Conservation (phyloP, 2,888 invertebrate species). For the Tiphia femorata region DNA sequence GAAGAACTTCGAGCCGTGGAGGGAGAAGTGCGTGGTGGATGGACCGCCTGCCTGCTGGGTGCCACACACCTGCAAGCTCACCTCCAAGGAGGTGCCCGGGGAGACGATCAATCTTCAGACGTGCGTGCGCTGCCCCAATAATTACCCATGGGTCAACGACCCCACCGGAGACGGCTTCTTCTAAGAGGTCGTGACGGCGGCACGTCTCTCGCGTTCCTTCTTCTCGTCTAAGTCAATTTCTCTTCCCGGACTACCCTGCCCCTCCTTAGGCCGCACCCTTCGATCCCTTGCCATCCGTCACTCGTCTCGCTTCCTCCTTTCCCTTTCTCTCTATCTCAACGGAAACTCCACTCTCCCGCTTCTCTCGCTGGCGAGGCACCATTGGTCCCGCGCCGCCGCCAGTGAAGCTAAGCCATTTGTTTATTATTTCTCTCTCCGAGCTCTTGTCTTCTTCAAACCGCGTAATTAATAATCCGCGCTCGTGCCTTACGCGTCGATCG, state of each 20-base stretch:
- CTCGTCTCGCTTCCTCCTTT: background rate
- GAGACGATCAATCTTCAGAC: slow-evolving; percentile 95
- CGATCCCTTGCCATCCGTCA: background rate
- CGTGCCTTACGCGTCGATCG: background rate
- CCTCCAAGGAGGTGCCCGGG: slow-evolving; percentile 93
- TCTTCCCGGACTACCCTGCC: slow-evolving; percentile 7
- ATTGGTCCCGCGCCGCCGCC: no score
- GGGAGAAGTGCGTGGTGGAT: slow-evolving; percentile 92
- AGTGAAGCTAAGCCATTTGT: no score
- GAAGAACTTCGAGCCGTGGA: slow-evolving; percentile 94
- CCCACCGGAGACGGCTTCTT: slow-evolving; percentile 92
- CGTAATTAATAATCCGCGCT: background rate
- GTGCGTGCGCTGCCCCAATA: slow-evolving; percentile 92
- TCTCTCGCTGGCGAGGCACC: no score
- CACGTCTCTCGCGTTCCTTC: slow-evolving; percentile 23
- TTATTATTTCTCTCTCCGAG: no score
- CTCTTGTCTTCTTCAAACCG: no score
- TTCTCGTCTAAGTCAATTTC: slow-evolving; percentile 43
- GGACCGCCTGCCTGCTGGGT: slow-evolving; percentile 88
- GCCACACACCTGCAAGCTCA: slow-evolving; percentile 91
- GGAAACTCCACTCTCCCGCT: background rate
- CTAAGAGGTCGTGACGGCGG: slow-evolving; percentile 72
- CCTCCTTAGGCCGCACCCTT: background rate
- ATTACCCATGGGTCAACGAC: slow-evolving; percentile 95
- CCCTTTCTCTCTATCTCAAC: background rate